phyloP scores from a whole-genome alignment of 2,797 vertebrate genomes.

The Jordanella pulchra region DNA sequence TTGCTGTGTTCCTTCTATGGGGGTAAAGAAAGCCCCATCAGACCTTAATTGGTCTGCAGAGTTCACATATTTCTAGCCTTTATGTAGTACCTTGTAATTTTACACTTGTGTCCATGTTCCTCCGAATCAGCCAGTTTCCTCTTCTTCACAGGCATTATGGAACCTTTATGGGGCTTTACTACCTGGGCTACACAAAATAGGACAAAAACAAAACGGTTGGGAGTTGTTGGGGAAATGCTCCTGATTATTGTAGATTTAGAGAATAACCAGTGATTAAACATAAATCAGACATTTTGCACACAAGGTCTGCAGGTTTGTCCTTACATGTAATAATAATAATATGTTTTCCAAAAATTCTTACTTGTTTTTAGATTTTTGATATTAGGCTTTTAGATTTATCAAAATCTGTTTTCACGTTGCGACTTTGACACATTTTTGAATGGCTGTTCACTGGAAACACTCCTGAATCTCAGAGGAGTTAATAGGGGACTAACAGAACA shows the following conservation, averaged over 20 bases:
- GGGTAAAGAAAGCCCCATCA: neutral
- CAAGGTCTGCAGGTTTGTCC: neutral
- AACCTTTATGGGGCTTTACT: constrained; percentile 55
- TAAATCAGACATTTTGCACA: neutral
- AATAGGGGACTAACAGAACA: no score
- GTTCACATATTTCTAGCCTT: no score
- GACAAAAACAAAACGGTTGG: neutral
- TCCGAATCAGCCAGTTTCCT: constrained; percentile 88
- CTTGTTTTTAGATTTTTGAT: neutral
- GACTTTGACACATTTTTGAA: no score
- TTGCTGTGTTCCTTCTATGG: neutral
- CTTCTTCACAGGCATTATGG: constrained; percentile 92
- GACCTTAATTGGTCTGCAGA: no score
- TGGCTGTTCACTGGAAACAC: no score
- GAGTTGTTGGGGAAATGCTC: neutral
- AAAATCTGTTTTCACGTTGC: no score
- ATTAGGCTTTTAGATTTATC: neutral
- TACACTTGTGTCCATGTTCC: constrained; percentile 85
- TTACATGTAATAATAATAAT: neutral
- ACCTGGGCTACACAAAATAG: constrained; percentile 46
- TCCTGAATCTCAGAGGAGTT: no score
- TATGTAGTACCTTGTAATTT: constrained; percentile 92
- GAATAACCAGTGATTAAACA: neutral
- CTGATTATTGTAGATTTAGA: no score
- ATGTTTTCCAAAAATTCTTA: neutral